Conservation (phyloP, 2,797 vertebrate species). For the Lepilemur septentrionalis region DNA sequence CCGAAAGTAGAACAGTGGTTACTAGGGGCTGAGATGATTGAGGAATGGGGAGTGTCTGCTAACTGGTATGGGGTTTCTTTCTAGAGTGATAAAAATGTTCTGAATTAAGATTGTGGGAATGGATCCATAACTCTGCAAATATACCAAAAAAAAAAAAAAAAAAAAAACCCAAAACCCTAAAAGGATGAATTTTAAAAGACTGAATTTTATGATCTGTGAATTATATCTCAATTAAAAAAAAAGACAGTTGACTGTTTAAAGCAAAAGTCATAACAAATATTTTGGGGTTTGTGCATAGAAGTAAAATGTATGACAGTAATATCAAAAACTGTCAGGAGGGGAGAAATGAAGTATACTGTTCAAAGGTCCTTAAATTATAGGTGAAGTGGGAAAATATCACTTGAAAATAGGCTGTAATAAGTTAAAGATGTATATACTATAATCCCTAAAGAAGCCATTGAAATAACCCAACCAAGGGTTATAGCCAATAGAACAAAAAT, state of each 20-base stretch:
- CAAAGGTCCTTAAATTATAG: neutral
- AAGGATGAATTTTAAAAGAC: neutral
- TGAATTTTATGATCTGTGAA: neutral
- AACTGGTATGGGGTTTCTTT: neutral
- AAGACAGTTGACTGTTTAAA: neutral
- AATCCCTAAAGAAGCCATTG: neutral
- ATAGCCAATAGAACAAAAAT: neutral
- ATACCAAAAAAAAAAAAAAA: neutral
- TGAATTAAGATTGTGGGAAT: neutral
- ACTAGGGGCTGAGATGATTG: neutral
- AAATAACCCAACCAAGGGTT: neutral
- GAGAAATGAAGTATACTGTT: neutral
- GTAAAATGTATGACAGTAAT: neutral
- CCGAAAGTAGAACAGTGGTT: neutral
- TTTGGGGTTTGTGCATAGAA: neutral
- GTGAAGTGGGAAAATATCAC: neutral
- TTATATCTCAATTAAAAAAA: neutral
- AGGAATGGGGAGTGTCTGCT: neutral
- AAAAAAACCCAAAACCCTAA: neutral
- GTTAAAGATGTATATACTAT: neutral
- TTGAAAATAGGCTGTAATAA: conserved; percentile 1
- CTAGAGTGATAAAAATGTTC: neutral
- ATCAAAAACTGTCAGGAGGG: neutral
- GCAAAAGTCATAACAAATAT: neutral
- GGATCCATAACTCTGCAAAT: neutral